A percentile compares a stretch with the other conserved stretches of the same genome.
These are phyloP conservation scores for Cettia cetti DNA, from an alignment of 2,113 vertebrate species.

Conservation along the genomic window DNA sequence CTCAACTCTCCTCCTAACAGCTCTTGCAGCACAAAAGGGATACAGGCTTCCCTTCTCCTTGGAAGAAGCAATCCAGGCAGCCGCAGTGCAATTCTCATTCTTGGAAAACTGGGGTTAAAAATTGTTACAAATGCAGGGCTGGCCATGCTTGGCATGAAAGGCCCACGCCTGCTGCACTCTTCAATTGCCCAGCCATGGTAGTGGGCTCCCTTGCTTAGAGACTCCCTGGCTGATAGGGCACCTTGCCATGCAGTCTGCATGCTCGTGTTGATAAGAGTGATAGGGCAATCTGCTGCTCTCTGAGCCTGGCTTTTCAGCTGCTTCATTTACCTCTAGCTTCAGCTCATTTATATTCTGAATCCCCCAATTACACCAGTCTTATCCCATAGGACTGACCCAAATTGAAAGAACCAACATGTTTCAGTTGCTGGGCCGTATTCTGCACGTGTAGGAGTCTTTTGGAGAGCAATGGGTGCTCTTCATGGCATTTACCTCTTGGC, in stretches of 20 bases:
- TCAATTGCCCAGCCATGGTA: fast-evolving
- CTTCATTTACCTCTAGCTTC: neutral
- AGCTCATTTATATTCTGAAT: neutral
- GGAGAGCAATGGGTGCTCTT: too few relatives aligned
- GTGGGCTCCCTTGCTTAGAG: neutral
- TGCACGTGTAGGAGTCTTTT: fast-evolving
- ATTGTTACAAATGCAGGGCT: neutral
- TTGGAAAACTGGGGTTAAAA: neutral
- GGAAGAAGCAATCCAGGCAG: neutral
- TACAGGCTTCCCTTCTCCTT: neutral
- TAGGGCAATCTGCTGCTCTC: neutral
- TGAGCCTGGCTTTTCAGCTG: neutral
- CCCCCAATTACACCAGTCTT: neutral
- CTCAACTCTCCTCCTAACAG: neutral
- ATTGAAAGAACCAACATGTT: neutral
- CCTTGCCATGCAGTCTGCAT: neutral
- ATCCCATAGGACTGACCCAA: neutral
- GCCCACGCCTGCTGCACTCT: neutral
- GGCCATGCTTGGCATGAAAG: neutral
- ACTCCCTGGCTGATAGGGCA: fast-evolving
- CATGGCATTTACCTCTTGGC: too few relatives aligned
- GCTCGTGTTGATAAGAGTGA: neutral
- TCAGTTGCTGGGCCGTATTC: neutral
- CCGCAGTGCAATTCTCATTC: neutral
- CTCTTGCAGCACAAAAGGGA: fast-evolving